phyloP scores from a whole-genome alignment of 1,140 invertebrate genomes.

The Drosophila nasuta region DNA sequence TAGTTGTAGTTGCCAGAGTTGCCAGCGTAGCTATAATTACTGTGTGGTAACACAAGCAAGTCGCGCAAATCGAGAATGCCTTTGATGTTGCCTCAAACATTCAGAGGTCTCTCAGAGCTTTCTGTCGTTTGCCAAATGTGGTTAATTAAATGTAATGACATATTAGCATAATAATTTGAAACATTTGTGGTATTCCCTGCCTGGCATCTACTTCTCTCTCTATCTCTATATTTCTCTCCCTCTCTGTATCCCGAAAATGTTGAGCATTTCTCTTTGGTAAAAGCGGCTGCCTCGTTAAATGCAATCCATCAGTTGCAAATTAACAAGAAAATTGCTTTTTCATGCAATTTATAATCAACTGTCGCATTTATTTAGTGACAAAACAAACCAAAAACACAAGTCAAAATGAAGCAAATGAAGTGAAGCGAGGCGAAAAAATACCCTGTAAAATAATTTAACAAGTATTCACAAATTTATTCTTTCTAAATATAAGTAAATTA shows the following conservation, averaged over 20 bases:
- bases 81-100: constrained; percentile 63
- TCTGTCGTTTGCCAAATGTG: constrained; percentile 49
- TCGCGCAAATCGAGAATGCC: constrained; percentile 30
- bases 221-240: not conserved
- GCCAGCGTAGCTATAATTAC: constrained; percentile 62
- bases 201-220: not conserved
- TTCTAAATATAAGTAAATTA: not conserved
- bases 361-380: constrained; percentile 12
- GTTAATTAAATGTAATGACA: constrained; percentile 77
- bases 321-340: constrained; percentile 52
- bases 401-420: not conserved
- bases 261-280: constrained; percentile 15
- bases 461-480: not conserved
- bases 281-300: constrained; percentile 1
- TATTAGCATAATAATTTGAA: constrained; percentile 60
- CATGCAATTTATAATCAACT: constrained; percentile 35
- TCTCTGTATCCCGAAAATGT: not conserved
- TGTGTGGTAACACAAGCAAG: constrained; percentile 15
- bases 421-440: not conserved
- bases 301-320: constrained; percentile 40
- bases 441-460: not conserved
- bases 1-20: not conserved
- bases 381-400: not conserved
- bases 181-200: constrained; percentile 36
- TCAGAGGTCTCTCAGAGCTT: not conserved